These are phyloP conservation scores for Pteronura brasiliensis DNA, from an alignment of 2,113 vertebrate species.

Conservation along the genomic window DNA sequence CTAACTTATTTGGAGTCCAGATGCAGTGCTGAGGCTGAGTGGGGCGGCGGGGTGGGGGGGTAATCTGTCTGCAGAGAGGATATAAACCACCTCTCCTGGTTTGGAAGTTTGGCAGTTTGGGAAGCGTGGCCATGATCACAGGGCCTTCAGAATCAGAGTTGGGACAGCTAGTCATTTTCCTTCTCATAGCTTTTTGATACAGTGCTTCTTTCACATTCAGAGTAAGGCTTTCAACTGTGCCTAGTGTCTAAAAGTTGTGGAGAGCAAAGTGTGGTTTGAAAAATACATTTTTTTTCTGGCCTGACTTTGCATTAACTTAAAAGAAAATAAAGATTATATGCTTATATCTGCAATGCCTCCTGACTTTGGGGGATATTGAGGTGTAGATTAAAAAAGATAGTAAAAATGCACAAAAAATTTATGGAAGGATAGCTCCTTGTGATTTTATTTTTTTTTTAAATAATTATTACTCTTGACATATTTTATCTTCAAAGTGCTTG, in stretches of 20 bases:
- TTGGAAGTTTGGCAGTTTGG: not conserved
- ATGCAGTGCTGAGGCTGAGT: not conserved
- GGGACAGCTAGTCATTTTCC: not conserved
- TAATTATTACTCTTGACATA: conserved; percentile 55
- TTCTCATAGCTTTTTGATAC: not conserved
- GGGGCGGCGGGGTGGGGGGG: not conserved
- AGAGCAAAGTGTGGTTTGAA: not conserved
- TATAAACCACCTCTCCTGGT: not conserved
- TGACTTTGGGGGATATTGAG: not conserved
- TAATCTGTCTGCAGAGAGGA: not conserved
- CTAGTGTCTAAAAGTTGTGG: not conserved
- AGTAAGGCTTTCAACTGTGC: not conserved
- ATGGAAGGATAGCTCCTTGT: not conserved
- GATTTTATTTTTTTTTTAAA: conserved; percentile 42
- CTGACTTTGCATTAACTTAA: conserved; percentile 22
- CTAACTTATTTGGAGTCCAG: not conserved
- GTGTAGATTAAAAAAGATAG: not conserved
- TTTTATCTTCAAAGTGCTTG: conserved; percentile 54
- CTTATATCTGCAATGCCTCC: not conserved
- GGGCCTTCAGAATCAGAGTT: not conserved
- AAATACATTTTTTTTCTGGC: not conserved
- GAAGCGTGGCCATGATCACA: not conserved
- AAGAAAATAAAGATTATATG: conserved; percentile 2
- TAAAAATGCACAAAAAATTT: not conserved
- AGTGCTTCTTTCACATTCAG: not conserved